Evolutionary conservation across 2,113 vertebrate genomes (phyloP).

Genomic region (Bos indicus): DNA sequence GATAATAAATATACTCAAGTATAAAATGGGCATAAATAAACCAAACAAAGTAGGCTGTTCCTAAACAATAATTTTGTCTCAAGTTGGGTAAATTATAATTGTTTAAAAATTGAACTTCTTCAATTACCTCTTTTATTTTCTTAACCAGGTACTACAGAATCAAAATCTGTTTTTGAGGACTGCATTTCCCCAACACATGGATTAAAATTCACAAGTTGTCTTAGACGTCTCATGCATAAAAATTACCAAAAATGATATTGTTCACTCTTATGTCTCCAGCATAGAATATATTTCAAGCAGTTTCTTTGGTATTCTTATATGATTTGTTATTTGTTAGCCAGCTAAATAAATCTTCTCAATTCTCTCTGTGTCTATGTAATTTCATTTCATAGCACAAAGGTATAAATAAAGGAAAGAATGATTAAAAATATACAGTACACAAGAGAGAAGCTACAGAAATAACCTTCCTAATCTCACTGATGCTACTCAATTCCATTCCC

Average conservation of each 20-base stretch:
- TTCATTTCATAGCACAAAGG: neutral
- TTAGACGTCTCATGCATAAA: neutral
- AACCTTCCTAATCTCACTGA: neutral
- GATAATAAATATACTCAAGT: neutral
- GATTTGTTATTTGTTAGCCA: neutral
- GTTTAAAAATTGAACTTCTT: neutral
- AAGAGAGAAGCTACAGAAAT: neutral
- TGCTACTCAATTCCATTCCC: neutral
- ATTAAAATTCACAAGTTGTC: neutral
- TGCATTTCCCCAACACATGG: neutral
- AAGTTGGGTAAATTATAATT: neutral
- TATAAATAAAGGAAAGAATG: neutral
- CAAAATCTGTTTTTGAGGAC: neutral
- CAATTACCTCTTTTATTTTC: neutral
- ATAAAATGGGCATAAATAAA: neutral
- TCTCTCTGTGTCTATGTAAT: neutral
- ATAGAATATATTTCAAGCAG: neutral
- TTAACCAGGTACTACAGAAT: neutral
- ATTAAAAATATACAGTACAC: neutral
- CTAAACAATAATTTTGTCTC: neutral
- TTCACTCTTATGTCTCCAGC: neutral
- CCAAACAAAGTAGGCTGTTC: neutral
- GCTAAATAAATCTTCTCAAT: neutral
- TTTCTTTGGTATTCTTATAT: neutral
- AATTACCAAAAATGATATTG: neutral